Base-by-base conservation (phyloP, 2,797 vertebrate genomes). In the Myotis pilosus region DNA sequence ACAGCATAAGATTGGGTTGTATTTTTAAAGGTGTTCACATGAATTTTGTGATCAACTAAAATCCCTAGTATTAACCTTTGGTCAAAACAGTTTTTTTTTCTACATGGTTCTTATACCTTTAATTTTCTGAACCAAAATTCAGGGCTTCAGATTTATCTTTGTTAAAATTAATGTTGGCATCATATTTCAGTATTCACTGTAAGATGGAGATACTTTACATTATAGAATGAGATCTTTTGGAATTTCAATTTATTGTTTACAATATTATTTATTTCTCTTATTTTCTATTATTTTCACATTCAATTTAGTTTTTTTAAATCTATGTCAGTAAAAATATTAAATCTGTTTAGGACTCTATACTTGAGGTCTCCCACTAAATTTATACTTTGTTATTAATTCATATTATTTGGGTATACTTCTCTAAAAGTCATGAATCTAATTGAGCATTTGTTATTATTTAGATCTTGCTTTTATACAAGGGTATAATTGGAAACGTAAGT, bases 401-500 rank as follows among this genome's bases (percentile, higher is more conserved):
- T 13, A 25, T 84, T 62, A 44, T 33, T 89, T 92, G 23, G 47
- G 16, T 49, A n/a, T 78, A 41, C n/a, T 71, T 72, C 2, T 87
- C 62, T 92, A 75, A 92, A 91, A 96, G n/a, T 16, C 44, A 78
- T 55, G 72, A 89, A 89, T 87, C 30, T 13, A 51, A 15, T 78
- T 57, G 76, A 62, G 17, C 30, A 47, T 64, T 19, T 55, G 60
- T 87, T 87, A 55, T 87, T 41, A 90, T 83, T 90, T 47, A 79
- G 33, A 5, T 11, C 41, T 74, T 53, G 13, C 22, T 74, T 90
- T 87, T 64, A 75, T 87, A 62, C 22, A 36, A 38, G 44, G 66
- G 19, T 79, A 62, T 64, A 75, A 75, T 17, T 80, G 44, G 60
- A 69, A 75, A 69, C 33, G 36, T 84, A 49, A 90, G 79, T 69